phyloP scores from a whole-genome alignment of 2,113 vertebrate genomes.

The Notothenia rossii region DNA sequence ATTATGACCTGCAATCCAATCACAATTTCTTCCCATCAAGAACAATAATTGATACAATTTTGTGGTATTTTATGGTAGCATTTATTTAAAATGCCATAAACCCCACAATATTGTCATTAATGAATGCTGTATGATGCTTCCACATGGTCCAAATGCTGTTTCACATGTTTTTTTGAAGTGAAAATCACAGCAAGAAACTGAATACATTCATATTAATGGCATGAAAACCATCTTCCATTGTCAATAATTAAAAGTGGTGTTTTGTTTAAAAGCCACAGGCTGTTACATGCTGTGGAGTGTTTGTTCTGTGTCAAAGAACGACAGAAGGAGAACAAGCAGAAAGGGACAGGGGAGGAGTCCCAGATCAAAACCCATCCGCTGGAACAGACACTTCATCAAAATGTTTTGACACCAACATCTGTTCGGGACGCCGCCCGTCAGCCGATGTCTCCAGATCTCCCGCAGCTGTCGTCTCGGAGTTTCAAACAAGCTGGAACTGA shows the following conservation, averaged over 20 bases:
- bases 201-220: neutral
- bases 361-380: slow-evolving; percentile 44
- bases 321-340: neutral
- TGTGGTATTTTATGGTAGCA: neutral
- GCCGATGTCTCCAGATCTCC: slow-evolving; percentile 34
- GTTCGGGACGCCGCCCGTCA: slow-evolving; percentile 26
- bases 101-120: neutral
- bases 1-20: neutral
- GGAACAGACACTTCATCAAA: slow-evolving; percentile 49
- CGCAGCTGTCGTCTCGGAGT: slow-evolving; percentile 45
- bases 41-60: too few relatives aligned
- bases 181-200: neutral
- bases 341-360: slow-evolving; percentile 21
- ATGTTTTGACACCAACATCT: slow-evolving; percentile 69
- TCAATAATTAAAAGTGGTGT: neutral
- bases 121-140: slow-evolving; percentile 1
- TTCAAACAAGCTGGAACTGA: neutral
- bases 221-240: neutral
- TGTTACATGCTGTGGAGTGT: neutral
- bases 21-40: neutral
- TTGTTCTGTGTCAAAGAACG: neutral
- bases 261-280: slow-evolving; percentile 1
- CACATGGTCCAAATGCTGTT: neutral
- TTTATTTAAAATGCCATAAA: neutral
- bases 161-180: neutral